Evolutionary conservation across 1,140 invertebrate species (phyloP), one percentile per base, ranked within the genome.

Genomic region (Meteorus sp.): DNA sequence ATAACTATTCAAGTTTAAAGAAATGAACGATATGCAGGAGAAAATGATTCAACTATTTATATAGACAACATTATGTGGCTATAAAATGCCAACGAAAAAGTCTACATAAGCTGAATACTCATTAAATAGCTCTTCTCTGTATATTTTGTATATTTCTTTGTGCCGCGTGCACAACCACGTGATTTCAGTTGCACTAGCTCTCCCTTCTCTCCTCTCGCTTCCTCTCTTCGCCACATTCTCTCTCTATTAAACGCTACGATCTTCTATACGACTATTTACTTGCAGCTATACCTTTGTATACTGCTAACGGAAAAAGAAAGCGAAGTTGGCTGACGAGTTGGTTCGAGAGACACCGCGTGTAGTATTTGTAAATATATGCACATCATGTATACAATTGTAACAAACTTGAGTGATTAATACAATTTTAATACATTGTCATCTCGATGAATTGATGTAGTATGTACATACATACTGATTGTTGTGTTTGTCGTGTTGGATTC

Each of bases 291-390:
- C 11, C 19, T 47, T 29, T 31, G 37, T n/a, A n/a, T n/a, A 31
- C 47, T 44, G 47, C 45, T 31, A 39, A 37, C 44, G 20, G 50
- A 44, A 59, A 59, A 59, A 59, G 57, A 59, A 59, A 59, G 57
- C 57, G 57, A 59, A 59, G 57, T 59, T 53, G 35, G 17, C 22
- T 37, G 15, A 27, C 35, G 17, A 53, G 37, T 22, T 22, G 9
- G 29, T 15, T 29, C 17, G n/a, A 20, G 33, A 44, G 27, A 31
- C 52, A 37, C 35, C n/a, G n/a, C n/a, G n/a, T n/a, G n/a, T n/a
- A n/a, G n/a, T n/a, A n/a, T n/a, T n/a, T n/a, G n/a, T n/a, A n/a
- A n/a, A n/a, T n/a, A n/a, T n/a, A n/a, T n/a, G n/a, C n/a, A n/a
- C n/a, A n/a, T n/a, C n/a, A n/a, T n/a, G n/a, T n/a, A n/a, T n/a